Base-by-base conservation (phyloP, 2,113 vertebrate species). In the Phocoena phocoena region DNA sequence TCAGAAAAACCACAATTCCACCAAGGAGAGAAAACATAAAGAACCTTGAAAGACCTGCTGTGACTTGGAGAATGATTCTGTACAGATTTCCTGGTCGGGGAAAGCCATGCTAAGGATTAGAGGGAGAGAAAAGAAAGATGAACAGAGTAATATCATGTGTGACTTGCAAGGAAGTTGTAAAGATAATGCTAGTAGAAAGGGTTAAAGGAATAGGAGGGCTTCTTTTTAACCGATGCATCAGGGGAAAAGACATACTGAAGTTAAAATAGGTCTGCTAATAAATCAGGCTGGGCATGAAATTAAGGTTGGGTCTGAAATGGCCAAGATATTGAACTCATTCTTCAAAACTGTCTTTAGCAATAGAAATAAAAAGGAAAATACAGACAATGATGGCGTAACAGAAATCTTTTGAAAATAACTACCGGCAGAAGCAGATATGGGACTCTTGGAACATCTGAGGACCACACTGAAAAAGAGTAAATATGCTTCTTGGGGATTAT, bases 291-390 rank as follows among this genome's bases (percentile, higher is more conserved):
- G 65, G 36, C 74, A 20, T 44, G 74, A 91, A 87, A 79, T 91
- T 86, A 79, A 91, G 10, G 90, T 65, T 25, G 28, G 65, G 14
- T 58, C 82, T 58, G 94, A 95, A 92, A 87, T 31, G 92, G 79
- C 87, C 44, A 23, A 60, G 92, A 92, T 86, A 89, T 71, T 95
- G 93, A 89, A 87, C 90, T 92, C 87, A 80, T 94, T 90, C 94
- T 95, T 97, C 97, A 96, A 95, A 92, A 67, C 55, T 18, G 28
- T 88, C 79, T 10, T 84, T 63, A 60, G 36, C 73, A 20, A 65
- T 14, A 44, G 31, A 88, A n/a, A 73, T 63, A 63, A 85, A 90
- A 82, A 33, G 53, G 17, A 44, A 93, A 71, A 70, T 65, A 83
- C 74, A 63, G 74, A 68, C 80, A 81, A 13, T 25, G 38, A 82